Conservation (phyloP, 2,797 vertebrate genomes). For the Merluccius polli region DNA sequence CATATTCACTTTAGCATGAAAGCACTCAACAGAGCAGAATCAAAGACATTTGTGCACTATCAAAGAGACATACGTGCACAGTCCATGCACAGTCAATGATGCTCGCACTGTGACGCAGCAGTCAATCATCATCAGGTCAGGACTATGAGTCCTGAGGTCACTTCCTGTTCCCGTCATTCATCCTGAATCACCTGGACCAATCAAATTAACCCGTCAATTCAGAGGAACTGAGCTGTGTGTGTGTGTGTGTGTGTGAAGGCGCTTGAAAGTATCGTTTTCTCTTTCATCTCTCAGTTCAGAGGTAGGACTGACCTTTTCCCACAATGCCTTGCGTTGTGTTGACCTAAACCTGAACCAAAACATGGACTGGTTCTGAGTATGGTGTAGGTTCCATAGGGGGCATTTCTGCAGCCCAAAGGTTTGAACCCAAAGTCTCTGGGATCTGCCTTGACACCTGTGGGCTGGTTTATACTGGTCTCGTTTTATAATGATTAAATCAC, state of each 20-base stretch:
- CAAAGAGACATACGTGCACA: not conserved
- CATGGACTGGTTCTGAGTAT: not conserved
- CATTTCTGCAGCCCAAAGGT: not conserved
- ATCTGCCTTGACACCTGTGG: not conserved
- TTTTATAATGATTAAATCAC: not conserved
- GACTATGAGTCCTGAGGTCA: constrained; percentile 22
- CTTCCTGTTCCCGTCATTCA: constrained; percentile 53
- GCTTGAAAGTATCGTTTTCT: not conserved
- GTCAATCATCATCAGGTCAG: constrained; percentile 37
- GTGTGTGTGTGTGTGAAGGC: not conserved
- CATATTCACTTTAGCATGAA: not conserved
- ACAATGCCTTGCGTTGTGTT: not conserved
- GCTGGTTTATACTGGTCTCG: not conserved
- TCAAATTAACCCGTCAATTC: constrained; percentile 37
- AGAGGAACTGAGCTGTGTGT: not conserved
- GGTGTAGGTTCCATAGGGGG: not conserved
- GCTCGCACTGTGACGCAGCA: not conserved
- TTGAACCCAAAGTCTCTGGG: not conserved
- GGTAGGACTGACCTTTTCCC: not conserved
- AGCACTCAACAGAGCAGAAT: constrained; percentile 22
- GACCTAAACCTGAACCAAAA: not conserved
- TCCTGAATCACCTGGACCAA: constrained; percentile 37
- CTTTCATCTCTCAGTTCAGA: not conserved
- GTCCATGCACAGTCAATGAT: not conserved
- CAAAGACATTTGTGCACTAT: constrained; percentile 23